Evolutionary conservation across 2,888 invertebrate species (phyloP).

Genomic region (Prostheceraeus crozeri): DNA sequence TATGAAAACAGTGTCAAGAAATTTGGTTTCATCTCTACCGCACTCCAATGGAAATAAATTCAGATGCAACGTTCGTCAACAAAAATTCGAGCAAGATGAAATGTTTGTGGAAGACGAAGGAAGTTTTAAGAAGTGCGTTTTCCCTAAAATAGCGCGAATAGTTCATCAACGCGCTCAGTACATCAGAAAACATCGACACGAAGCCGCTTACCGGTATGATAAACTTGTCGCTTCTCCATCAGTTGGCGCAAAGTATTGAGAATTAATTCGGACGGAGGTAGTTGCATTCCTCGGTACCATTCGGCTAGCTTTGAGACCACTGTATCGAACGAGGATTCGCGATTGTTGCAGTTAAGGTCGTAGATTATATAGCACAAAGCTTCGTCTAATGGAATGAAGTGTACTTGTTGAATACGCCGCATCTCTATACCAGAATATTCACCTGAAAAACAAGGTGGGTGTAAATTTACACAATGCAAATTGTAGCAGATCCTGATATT

Average conservation of each 20-base stretch:
- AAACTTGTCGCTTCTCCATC: conserved; percentile 22
- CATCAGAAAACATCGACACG: no score
- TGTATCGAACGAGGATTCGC: conserved; percentile 25
- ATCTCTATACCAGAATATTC: background rate
- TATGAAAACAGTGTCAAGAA: no score
- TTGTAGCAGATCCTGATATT: no score
- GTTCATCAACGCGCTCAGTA: no score
- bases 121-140: no score
- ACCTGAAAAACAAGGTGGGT: conserved; percentile 2
- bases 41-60: background rate
- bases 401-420: background rate
- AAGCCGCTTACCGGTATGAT: conserved; percentile 23
- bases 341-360: conserved; percentile 19
- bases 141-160: no score
- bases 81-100: no score
- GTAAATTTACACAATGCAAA: no score
- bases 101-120: no score
- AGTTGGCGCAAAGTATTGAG: conserved; percentile 17
- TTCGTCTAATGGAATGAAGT: conserved; percentile 28
- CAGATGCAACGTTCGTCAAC: no score
- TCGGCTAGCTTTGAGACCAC: conserved; percentile 23
- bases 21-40: no score
- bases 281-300: conserved; percentile 28
- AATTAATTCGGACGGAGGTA: conserved; percentile 14
- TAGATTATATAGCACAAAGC: conserved; percentile 30